A percentile compares a stretch with the other conserved stretches of the same genome.
These are phyloP conservation scores for Tinamus major DNA, from an alignment of 2,797 vertebrate species.

Conservation along the genomic window DNA sequence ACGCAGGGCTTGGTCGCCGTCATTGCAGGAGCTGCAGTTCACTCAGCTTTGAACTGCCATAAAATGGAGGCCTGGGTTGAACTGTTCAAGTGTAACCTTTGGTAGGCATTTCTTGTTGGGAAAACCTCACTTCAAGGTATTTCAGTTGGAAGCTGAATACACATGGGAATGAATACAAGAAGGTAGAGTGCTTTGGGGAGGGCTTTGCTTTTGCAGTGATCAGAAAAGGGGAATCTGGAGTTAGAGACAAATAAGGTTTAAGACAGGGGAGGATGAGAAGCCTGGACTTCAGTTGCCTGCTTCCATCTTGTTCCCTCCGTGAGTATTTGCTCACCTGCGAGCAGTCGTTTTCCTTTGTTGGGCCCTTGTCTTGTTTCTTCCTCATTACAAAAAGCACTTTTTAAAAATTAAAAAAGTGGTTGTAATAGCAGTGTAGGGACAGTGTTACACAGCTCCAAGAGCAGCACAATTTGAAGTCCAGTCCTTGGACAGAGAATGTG, in stretches of 20 bases:
- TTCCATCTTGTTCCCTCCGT: not conserved
- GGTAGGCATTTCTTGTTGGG: not conserved
- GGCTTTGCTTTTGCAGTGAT: accelerated
- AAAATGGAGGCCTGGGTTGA: not conserved
- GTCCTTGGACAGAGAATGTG: not conserved
- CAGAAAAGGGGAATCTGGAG: not conserved
- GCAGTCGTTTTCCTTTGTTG: not conserved
- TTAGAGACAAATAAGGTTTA: not conserved
- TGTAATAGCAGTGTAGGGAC: not conserved
- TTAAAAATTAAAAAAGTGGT: not conserved
- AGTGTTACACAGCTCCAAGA: not conserved
- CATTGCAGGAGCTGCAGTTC: not conserved
- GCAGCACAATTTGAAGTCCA: not conserved
- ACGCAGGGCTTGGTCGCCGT: constrained; percentile 10
- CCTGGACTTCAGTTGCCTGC: not conserved
- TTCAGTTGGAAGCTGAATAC: not conserved
- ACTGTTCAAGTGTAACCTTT: not conserved
- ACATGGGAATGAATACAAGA: accelerated
- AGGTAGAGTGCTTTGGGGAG: not conserved
- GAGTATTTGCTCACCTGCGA: not conserved
- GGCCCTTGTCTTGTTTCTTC: not conserved
- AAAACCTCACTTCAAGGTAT: not conserved
- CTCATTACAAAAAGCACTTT: not conserved
- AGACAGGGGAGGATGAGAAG: not conserved
- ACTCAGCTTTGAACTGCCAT: not conserved